These are phyloP conservation scores for Porites lobata DNA, from an alignment of 92 coral and sea anemone species.

Conservation along the genomic window DNA sequence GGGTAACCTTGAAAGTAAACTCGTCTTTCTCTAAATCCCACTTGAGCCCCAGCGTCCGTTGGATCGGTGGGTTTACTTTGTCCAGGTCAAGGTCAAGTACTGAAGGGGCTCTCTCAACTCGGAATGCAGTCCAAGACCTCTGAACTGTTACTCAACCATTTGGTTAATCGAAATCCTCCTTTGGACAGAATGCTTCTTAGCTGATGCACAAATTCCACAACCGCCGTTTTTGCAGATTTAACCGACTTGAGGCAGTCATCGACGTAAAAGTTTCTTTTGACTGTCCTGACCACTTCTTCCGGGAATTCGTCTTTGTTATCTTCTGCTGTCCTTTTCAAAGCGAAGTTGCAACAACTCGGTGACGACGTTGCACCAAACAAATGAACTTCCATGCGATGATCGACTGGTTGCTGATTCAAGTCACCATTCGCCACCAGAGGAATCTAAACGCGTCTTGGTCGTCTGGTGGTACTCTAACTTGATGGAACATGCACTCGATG, in stretches of 20 bases:
- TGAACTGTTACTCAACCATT: not conserved
- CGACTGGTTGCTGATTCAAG: not conserved
- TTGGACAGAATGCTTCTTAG: not conserved
- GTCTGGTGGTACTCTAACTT: not conserved
- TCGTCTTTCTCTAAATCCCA: too few species aligned
- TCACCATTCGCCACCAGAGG: not conserved
- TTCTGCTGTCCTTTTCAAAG: not conserved
- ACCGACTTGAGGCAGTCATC: too few species aligned
- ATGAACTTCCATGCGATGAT: slow-evolving; percentile 13
- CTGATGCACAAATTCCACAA: too few species aligned
- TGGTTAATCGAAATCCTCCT: slow-evolving; percentile 2
- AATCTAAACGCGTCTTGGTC: too few species aligned
- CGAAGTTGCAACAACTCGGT: not conserved
- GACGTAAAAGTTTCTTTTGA: too few species aligned
- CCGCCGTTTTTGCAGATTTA: too few species aligned
- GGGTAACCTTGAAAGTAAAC: too few species aligned
- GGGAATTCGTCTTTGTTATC: not conserved
- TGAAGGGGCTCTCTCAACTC: not conserved
- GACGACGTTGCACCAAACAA: not conserved
- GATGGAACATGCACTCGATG: not conserved
- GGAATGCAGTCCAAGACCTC: not conserved
- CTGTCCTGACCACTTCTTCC: too few species aligned
- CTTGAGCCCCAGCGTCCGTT: too few species aligned
- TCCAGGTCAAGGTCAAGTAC: slow-evolving; percentile 4
- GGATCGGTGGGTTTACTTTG: not conserved